Evolutionary conservation across 2,888 invertebrate species (phyloP), one percentile per base, ranked within the genome.

Genomic region (Nebria salina): DNA sequence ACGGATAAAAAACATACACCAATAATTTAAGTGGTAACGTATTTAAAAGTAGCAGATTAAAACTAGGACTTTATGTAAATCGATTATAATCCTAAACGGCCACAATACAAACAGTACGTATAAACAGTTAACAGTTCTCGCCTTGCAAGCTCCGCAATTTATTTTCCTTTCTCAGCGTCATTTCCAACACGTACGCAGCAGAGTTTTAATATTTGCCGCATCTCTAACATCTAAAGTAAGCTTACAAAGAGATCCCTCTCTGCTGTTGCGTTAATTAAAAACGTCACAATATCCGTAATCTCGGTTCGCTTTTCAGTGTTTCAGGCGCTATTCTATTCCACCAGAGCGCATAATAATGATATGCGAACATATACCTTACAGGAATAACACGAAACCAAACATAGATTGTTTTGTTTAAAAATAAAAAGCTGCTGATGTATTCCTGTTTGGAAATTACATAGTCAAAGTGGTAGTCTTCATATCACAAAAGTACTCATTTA

Each of bases 251-350:
- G 41, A 43, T 73, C 43, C 43, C 73, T 73, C 11, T 73, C 26
- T 34, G 1, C 73, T 26, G 9, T 9, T 13, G 34, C 72, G 73
- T 41, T 73, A 73, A 73, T 73, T 73, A 73, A 73, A 73, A 73
- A 73, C 73, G 73, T 41, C 73, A 73, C 73, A 73, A 42, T 73
- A 73, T 73, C 73, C 41, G 73, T 73, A 73, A 73, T 73, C 73
- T 73, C 73, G 43, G 73, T 2, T 42, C 34, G 73, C 73, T 73
- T 73, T 73, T 26, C 26, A 73, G 9, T 34, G 11, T 15, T 25
- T 25, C 13, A 4, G 13, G 13, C 6, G 0, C 54, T 8, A 54
- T 54, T 54, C 54, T 70, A 25, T 20, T 26, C 26, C 11, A 11
- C 25, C 70, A 20, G 2, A 20, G 3, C 25, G 26, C 20, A 11